Percentiles rank a stretch among this genome's conserved stretches.
Conservation (phyloP, 2,113 vertebrate genomes). For the Nerophis lumbriciformis region DNA sequence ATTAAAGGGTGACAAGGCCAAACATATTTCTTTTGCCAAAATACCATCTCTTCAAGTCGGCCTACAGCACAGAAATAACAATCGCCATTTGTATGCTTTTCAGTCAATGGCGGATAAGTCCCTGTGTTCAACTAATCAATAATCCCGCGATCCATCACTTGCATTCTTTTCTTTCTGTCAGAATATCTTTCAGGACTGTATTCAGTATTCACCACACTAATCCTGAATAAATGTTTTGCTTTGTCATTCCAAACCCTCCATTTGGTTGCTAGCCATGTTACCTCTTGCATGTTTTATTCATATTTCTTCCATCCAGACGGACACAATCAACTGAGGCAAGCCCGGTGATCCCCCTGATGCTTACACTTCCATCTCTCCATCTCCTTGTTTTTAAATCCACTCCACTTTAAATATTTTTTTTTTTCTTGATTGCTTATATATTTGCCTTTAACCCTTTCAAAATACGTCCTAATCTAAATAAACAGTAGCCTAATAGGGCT, state of each 20-base stretch:
- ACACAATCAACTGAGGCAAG: constrained; percentile 50
- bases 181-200: constrained; percentile 48
- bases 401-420: too few relatives aligned
- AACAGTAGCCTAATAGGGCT: too few relatives aligned
- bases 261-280: constrained; percentile 55
- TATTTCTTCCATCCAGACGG: constrained; percentile 38
- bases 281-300: constrained; percentile 62
- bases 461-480: too few relatives aligned
- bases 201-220: constrained; percentile 42
- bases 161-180: constrained; percentile 54
- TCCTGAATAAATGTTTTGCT: constrained; percentile 66
- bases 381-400: constrained; percentile 40
- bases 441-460: too few relatives aligned
- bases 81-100: constrained; percentile 49
- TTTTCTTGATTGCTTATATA: too few relatives aligned
- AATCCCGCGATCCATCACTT: constrained; percentile 58
- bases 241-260: constrained; percentile 54
- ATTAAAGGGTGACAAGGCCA: constrained; percentile 62
- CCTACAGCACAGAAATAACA: constrained; percentile 47
- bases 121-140: constrained; percentile 63
- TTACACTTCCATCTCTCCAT: constrained; percentile 41
- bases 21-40: constrained; percentile 54
- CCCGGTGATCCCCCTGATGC: constrained; percentile 55
- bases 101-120: constrained; percentile 54
- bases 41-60: constrained; percentile 41